phyloP scores from a whole-genome alignment of 2,113 vertebrate genomes.

The Lamprotornis superbus region DNA sequence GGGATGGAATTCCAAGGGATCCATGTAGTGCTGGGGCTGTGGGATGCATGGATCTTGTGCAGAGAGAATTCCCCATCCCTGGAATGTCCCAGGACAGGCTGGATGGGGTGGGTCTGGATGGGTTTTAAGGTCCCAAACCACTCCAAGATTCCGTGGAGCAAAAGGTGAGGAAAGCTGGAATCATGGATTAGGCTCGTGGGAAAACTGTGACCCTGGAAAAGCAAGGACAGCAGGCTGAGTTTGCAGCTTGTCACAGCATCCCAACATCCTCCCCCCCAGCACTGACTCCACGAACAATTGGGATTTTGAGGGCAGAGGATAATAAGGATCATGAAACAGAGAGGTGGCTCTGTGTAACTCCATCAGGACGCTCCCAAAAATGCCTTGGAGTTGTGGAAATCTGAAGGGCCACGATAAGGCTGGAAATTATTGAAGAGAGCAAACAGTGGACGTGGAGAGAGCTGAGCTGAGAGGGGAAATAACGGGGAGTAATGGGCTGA shows the following conservation, averaged over 20 bases:
- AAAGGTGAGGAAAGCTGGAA: background rate
- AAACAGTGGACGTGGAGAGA: background rate
- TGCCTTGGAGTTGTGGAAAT: rapidly evolving
- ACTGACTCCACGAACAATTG: background rate
- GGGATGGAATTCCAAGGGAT: background rate
- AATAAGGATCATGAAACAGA: background rate
- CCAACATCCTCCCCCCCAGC: background rate
- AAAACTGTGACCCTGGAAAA: background rate
- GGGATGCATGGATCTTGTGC: background rate
- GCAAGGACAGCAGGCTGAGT: background rate
- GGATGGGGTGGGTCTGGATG: background rate
- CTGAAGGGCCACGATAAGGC: background rate
- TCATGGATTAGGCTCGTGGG: background rate
- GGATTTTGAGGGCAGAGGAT: background rate
- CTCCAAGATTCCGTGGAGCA: no score
- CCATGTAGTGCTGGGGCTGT: rapidly evolving
- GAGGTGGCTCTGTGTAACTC: background rate
- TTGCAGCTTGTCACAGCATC: background rate
- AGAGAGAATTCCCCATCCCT: background rate
- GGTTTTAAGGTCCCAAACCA: background rate
- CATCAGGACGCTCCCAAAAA: background rate
- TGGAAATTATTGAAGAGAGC: background rate
- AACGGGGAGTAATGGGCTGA: background rate
- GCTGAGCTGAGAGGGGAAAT: background rate
- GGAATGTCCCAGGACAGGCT: background rate